Conservation (phyloP, 2,113 vertebrate species). For the Uropsilus gracilis region DNA sequence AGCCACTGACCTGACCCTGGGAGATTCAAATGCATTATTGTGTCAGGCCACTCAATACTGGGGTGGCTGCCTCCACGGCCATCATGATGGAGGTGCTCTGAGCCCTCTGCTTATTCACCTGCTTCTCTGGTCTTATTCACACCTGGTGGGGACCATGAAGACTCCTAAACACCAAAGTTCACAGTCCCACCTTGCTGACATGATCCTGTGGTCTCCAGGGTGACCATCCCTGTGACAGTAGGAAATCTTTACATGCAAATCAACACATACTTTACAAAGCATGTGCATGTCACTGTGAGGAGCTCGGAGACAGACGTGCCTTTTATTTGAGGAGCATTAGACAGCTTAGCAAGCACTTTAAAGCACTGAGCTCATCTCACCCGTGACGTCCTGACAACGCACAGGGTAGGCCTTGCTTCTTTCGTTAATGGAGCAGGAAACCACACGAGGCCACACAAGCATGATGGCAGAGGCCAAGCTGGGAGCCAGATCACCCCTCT, state of each 20-base stretch:
- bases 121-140: neutral
- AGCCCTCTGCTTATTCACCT: neutral
- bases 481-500: neutral
- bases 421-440: neutral
- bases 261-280: slow-evolving; percentile 11
- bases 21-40: neutral
- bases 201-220: neutral
- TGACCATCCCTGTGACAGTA: neutral
- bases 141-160: neutral
- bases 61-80: neutral
- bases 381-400: neutral
- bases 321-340: slow-evolving; percentile 20
- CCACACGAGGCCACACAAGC: neutral
- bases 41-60: neutral
- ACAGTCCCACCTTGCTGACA: neutral
- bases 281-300: neutral
- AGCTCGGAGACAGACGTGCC: neutral
- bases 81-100: neutral
- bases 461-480: neutral
- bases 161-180: neutral
- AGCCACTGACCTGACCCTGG: neutral
- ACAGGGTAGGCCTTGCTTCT: neutral
- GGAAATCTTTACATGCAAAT: neutral
- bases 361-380: neutral
- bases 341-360: neutral